Evolutionary conservation across 2,113 vertebrate species (phyloP).

Genomic region (Astatoreochromis straeleni): DNA sequence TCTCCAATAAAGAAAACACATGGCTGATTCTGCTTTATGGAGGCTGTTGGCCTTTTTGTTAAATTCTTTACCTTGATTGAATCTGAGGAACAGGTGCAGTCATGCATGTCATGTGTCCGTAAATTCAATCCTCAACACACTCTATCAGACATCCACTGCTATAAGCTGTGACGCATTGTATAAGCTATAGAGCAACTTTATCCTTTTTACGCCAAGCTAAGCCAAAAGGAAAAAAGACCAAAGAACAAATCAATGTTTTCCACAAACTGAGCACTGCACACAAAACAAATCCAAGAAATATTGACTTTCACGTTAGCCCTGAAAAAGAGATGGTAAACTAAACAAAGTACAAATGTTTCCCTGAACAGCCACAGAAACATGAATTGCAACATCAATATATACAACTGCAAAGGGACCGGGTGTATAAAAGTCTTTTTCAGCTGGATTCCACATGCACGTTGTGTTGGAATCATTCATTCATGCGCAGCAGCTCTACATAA

Average conservation of each 20-base stretch:
- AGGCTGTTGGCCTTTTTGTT: neutral
- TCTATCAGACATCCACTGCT: neutral
- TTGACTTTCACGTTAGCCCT: conserved; percentile 26
- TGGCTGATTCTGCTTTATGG: neutral
- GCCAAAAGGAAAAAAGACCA: conserved; percentile 1
- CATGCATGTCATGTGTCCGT: neutral
- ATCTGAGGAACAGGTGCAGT: neutral
- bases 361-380: neutral
- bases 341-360: conserved; percentile 23
- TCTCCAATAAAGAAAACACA: conserved; percentile 13
- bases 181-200: neutral
- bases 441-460: neutral
- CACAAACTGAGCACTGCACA: conserved; percentile 29
- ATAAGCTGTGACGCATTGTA: neutral
- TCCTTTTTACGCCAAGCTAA: neutral
- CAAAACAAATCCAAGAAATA: conserved; percentile 28
- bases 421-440: neutral
- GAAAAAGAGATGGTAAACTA: conserved; percentile 15
- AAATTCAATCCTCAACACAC: neutral
- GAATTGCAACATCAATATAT: neutral
- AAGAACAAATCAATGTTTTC: conserved; percentile 42
- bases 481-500: neutral
- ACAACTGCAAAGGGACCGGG: neutral
- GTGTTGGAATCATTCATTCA: conserved; percentile 1
- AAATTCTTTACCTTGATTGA: neutral